A percentile compares a stretch with the other conserved stretches of the same genome.
Conservation (phyloP, 2,888 invertebrate species). For the Taphrorychus bicolor region DNA sequence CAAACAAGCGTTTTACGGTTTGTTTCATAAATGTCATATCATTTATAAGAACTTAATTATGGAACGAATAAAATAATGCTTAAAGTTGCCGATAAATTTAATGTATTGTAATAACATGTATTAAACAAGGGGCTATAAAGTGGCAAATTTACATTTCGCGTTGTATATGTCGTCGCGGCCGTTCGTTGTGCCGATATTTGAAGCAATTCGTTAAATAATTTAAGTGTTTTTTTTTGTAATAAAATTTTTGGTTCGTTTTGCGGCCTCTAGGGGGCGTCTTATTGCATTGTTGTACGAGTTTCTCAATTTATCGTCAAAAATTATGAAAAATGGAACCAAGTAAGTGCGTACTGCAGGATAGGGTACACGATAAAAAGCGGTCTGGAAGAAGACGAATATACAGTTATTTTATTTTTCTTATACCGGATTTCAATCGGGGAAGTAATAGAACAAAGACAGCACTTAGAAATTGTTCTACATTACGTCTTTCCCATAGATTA, state of each 20-base stretch:
- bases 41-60: slow-evolving; percentile 23
- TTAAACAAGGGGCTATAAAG: slow-evolving; percentile 5
- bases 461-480: too few relatives aligned
- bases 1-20: slow-evolving; percentile 16
- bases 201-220: neutral
- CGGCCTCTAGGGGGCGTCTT: neutral
- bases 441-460: too few relatives aligned
- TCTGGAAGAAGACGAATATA: too few relatives aligned
- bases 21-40: slow-evolving; percentile 25
- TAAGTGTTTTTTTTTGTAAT: neutral
- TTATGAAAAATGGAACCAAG: too few relatives aligned
- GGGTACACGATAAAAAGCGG: too few relatives aligned
- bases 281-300: too few relatives aligned
- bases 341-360: too few relatives aligned
- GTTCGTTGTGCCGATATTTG: neutral
- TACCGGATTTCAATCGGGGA: too few relatives aligned
- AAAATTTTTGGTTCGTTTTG: neutral
- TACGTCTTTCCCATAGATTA: too few relatives aligned
- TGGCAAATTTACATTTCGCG: neutral
- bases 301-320: too few relatives aligned
- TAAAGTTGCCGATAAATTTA: slow-evolving; percentile 3
- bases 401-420: too few relatives aligned
- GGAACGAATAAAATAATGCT: slow-evolving; percentile 15
- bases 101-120: neutral
- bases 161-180: neutral